Conservation (phyloP, 2,888 invertebrate species). For the Pycnomerus fuliginosus region DNA sequence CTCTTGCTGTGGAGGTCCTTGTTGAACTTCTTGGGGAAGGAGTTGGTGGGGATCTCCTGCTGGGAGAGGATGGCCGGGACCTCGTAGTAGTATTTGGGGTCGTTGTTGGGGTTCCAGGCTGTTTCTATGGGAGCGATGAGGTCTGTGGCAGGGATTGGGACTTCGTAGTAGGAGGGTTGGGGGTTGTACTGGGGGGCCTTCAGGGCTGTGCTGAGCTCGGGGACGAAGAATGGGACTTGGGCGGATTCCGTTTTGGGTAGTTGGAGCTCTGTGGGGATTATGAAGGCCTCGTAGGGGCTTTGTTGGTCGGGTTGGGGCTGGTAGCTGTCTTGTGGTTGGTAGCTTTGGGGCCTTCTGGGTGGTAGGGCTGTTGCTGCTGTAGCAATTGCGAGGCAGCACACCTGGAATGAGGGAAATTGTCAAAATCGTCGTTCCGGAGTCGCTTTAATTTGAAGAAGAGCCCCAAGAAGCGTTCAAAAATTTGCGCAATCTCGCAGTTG, state of each 20-base stretch:
- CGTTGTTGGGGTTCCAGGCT: slow-evolving; percentile 50
- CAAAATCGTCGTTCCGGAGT: no score
- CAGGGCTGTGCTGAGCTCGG: slow-evolving; percentile 38
- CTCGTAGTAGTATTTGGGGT: slow-evolving; percentile 48
- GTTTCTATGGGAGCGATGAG: slow-evolving; percentile 53
- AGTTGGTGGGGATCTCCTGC: slow-evolving; percentile 55
- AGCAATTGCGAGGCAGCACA: no score
- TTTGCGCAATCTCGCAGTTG: no score
- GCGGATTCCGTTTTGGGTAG: slow-evolving; percentile 41
- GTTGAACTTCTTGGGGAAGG: slow-evolving; percentile 62
- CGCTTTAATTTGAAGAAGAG: no score
- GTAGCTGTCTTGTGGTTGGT: no score
- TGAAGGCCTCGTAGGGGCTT: no score
- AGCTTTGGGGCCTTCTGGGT: no score
- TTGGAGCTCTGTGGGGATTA: slow-evolving; percentile 39
- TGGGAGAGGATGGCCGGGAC: slow-evolving; percentile 48
- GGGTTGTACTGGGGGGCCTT: slow-evolving; percentile 37
- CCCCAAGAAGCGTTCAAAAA: no score
- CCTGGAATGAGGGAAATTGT: no score
- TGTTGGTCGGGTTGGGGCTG: no score
- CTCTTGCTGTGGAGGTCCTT: slow-evolving; percentile 52
- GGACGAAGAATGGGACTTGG: slow-evolving; percentile 42
- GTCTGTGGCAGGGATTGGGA: slow-evolving; percentile 53
- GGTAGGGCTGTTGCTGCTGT: no score
- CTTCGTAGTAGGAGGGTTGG: slow-evolving; percentile 35